Conservation (phyloP, 2,888 invertebrate genomes). For the Lampropteryx suffumata region DNA sequence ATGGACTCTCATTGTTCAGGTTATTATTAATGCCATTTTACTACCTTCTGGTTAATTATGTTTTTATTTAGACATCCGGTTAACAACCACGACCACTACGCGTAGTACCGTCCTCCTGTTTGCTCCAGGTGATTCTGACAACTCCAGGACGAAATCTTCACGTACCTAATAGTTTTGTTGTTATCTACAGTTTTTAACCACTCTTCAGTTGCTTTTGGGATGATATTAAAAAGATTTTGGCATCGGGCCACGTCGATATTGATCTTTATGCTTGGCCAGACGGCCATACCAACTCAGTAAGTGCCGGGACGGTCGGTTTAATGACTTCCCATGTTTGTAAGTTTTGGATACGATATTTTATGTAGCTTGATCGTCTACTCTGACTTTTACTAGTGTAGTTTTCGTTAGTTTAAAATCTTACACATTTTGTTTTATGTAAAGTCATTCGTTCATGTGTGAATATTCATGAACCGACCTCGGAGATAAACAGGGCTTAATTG, state of each 20-base stretch:
- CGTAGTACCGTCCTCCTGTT: conserved; percentile 28
- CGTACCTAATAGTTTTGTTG: conserved; percentile 76
- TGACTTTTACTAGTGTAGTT: conserved; percentile 60
- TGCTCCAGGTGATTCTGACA: conserved; percentile 37
- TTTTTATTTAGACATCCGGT: background rate
- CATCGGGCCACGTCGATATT: conserved; percentile 78
- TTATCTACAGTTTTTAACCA: conserved; percentile 71
- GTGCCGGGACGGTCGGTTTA: conserved; percentile 74
- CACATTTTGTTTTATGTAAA: conserved; percentile 35
- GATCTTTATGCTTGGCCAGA: conserved; percentile 81
- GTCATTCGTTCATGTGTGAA: conserved; percentile 31
- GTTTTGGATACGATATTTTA: conserved; percentile 68
- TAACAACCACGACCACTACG: background rate
- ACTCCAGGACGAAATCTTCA: conserved; percentile 67
- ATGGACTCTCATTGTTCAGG: too few relatives aligned
- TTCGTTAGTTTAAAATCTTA: conserved; percentile 44
- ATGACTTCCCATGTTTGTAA: conserved; percentile 80
- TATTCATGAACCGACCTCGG: conserved; percentile 30
- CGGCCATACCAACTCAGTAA: conserved; percentile 73
- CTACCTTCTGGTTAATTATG: background rate
- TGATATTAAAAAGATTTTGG: conserved; percentile 83
- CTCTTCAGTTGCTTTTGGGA: conserved; percentile 73
- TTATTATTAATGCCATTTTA: too few relatives aligned
- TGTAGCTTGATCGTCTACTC: conserved; percentile 54
- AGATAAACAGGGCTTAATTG: conserved; percentile 31